These are phyloP conservation scores for Eutolmus rufibarbis DNA, from an alignment of 2,888 invertebrate genomes.

Conservation along the genomic window DNA sequence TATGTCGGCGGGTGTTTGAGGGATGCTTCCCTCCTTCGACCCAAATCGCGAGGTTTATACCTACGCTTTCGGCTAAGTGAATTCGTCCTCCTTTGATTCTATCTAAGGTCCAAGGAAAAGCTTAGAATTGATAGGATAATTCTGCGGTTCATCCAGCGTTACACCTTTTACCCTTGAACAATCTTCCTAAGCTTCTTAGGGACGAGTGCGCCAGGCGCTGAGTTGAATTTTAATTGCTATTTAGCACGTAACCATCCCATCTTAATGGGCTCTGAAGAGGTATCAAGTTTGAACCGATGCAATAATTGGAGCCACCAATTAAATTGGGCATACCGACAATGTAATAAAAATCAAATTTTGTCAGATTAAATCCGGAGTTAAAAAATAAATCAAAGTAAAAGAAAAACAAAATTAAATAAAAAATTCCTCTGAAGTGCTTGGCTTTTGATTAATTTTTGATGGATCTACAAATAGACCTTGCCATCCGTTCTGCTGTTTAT, in stretches of 20 bases:
- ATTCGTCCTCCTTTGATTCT: constrained; percentile 20
- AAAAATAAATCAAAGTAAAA: not conserved
- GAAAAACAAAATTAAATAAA: not conserved
- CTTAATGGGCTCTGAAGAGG: not conserved
- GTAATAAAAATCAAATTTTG: constrained; percentile 26
- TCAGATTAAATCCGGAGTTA: not conserved
- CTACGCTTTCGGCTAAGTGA: constrained; percentile 18
- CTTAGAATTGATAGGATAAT: not conserved
- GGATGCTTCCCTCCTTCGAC: not conserved
- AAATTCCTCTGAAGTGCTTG: not conserved
- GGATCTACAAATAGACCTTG: not conserved
- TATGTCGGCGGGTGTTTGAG: not conserved
- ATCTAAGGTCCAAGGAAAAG: not conserved
- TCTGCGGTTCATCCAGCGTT: not conserved
- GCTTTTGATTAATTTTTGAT: constrained; percentile 12
- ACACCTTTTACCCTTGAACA: not conserved
- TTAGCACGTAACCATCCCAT: constrained; percentile 24
- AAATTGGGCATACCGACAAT: constrained; percentile 5
- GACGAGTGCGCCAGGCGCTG: not conserved
- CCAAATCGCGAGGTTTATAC: not conserved
- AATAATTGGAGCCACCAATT: constrained; percentile 29
- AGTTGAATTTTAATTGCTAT: constrained; percentile 35
- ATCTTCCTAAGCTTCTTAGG: not conserved
- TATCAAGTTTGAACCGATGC: constrained; percentile 6
- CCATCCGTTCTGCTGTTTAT: not conserved